Conservation (phyloP, 2,888 invertebrate genomes). For the Coremacera marginata region DNA sequence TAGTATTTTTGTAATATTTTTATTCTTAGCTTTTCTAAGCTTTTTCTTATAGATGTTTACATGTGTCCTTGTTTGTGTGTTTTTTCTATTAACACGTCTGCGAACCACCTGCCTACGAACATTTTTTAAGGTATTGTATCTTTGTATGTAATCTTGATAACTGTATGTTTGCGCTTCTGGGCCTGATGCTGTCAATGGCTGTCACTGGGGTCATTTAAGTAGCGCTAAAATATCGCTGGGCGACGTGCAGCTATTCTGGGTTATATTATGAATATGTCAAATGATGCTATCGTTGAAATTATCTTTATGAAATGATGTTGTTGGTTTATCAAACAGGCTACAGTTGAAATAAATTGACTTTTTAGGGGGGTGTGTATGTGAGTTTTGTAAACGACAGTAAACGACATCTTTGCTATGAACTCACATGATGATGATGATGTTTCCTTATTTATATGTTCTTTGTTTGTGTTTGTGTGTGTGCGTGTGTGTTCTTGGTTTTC, state of each 20-base stretch:
- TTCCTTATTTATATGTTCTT: conserved; percentile 35
- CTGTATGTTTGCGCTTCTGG: not conserved
- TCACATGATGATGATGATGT: not conserved
- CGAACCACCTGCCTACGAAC: conserved; percentile 7
- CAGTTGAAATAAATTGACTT: not conserved
- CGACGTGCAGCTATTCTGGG: conserved; percentile 61
- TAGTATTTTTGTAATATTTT: not conserved
- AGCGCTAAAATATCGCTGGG: conserved; percentile 57
- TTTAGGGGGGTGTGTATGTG: not conserved
- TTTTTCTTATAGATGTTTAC: not conserved
- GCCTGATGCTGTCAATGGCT: conserved; percentile 13
- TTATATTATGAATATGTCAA: conserved; percentile 46
- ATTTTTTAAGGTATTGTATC: not conserved
- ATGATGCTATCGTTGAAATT: conserved; percentile 36
- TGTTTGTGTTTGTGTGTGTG: conserved; percentile 29
- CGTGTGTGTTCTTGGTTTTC: conserved; percentile 12
- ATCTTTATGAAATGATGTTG: not conserved
- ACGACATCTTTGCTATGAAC: not conserved
- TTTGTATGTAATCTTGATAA: not conserved
- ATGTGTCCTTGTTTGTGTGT: not conserved
- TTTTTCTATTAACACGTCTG: not conserved
- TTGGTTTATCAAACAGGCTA: conserved; percentile 25
- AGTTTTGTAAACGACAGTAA: conserved; percentile 20
- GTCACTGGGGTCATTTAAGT: conserved; percentile 26
- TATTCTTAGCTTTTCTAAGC: not conserved